Percentiles rank a stretch among this genome's conserved stretches.
These are phyloP conservation scores for Lacanobia wlatinum DNA, from an alignment of 2,888 invertebrate genomes.

Conservation along the genomic window DNA sequence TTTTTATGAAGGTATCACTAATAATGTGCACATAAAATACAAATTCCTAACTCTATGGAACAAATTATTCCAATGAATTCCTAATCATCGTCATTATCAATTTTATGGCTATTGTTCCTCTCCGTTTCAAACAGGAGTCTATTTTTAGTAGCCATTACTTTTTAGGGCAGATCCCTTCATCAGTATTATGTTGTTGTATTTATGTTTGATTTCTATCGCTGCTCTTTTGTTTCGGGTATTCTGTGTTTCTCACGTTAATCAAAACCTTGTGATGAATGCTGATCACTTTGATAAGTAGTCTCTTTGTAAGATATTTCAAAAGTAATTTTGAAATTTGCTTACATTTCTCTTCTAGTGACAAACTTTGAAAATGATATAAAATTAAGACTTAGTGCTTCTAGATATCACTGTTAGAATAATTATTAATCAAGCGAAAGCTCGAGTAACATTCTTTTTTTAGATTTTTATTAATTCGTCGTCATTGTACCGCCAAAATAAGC, in stretches of 20 bases:
- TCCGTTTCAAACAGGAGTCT: constrained; percentile 37
- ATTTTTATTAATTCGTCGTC: too few relatives aligned
- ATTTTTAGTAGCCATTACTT: constrained; percentile 59
- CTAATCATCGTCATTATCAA: constrained; percentile 50
- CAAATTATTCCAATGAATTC: constrained; percentile 12
- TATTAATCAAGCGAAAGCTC: too few relatives aligned
- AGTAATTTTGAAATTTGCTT: background rate
- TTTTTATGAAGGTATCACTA: too few relatives aligned
- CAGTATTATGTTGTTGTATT: constrained; percentile 29
- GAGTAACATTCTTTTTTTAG: too few relatives aligned
- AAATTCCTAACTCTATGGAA: constrained; percentile 1
- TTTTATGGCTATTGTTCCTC: constrained; percentile 40
- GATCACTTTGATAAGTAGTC: background rate
- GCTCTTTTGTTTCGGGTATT: constrained; percentile 15
- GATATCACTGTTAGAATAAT: too few relatives aligned
- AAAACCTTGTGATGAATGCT: constrained; percentile 8
- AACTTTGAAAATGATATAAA: too few relatives aligned
- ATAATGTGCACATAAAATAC: background rate
- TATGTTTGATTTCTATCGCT: constrained; percentile 30
- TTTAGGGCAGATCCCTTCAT: constrained; percentile 37
- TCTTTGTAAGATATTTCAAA: background rate
- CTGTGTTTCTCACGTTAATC: constrained; percentile 14
- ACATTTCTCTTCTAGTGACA: too few relatives aligned
- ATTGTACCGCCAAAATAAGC: too few relatives aligned
- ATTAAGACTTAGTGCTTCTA: too few relatives aligned